Evolutionary conservation across 2,797 vertebrate genomes (phyloP), one percentile per base, ranked within the genome.

Genomic region (Malurus leucopterus): DNA sequence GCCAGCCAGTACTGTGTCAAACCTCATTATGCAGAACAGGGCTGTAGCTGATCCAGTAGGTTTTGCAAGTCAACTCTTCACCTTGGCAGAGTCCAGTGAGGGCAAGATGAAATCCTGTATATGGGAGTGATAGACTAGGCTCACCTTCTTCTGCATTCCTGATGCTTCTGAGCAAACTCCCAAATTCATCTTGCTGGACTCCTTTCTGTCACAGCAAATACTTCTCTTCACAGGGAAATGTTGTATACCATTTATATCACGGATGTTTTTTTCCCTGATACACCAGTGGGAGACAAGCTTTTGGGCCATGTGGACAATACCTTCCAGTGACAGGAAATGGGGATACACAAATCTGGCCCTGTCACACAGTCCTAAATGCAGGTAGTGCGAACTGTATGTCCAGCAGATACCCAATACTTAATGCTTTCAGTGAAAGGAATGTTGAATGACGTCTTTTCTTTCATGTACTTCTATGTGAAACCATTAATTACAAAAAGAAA

Each of bases 201-300:
- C 17, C 11, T 53, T 58, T 41, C 19, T 32, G 43, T 58, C 62
- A 32, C 53, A 68, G 69, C 50, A 69, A 86, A 43, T 72, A 4
- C 11, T 63, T n/a, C 22, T 72, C 72, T 86, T 51, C 49, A 49
- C 13, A 72, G 40, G 22, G 30, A 74, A 43, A 9, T 30, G 16
- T 21, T 69, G 13, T 49, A 6, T 44, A 30, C 16, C 3, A 5
- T 73, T 76, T 70, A 9, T 73, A 76, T 76, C 5, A n/a, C 41
- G 57, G 26, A 4, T 5, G 4, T 55, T 21, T 34, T 16, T 11
- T 8, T 5, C 41, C 27, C 9, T 0, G 0, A 47, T 63, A 9
- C 7, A 29, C 4, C 11, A 43, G 50, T 43, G 46, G 32, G 29
- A 51, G 43, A 53, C 30, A 40, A 58, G 16, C 4, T 54, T 84